A percentile compares a stretch with the other conserved stretches of the same genome.
These are phyloP conservation scores for Acrocera orbiculus DNA, from an alignment of 2,888 invertebrate genomes.

Conservation along the genomic window DNA sequence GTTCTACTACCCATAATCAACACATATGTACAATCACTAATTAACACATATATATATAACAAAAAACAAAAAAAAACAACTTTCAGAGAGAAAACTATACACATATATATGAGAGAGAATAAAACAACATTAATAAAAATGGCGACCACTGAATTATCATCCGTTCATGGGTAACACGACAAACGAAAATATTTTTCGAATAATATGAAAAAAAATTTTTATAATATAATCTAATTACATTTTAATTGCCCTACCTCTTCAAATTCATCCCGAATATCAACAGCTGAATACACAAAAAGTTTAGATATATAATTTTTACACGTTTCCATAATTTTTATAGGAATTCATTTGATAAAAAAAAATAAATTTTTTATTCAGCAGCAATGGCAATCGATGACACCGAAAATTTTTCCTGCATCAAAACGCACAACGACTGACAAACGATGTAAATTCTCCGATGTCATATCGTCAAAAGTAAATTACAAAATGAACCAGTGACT, in stretches of 20 bases:
- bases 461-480: constrained; percentile 8
- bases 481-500: no score
- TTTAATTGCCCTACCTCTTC: constrained; percentile 52
- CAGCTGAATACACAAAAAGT: constrained; percentile 63
- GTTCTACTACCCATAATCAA: no score
- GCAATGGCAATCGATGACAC: constrained; percentile 5
- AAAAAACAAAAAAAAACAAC: neutral
- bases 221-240: constrained; percentile 1
- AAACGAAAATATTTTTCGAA: constrained; percentile 3
- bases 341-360: constrained; percentile 1
- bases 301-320: constrained; percentile 36
- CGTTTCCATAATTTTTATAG: constrained; percentile 21
- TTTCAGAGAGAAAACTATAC: neutral
- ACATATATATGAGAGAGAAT: constrained; percentile 8
- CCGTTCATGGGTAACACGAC: constrained; percentile 11
- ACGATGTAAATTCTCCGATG: constrained; percentile 7
- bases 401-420: constrained; percentile 5
- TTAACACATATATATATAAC: no score
- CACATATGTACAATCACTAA: no score
- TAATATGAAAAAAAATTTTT: neutral
- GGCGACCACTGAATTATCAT: constrained; percentile 21
- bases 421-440: constrained; percentile 3
- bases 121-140: constrained; percentile 20
- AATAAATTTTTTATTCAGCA: neutral
- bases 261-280: constrained; percentile 78